Base-by-base conservation (phyloP, 2,888 invertebrate species). In the Marronus borbonicus region DNA sequence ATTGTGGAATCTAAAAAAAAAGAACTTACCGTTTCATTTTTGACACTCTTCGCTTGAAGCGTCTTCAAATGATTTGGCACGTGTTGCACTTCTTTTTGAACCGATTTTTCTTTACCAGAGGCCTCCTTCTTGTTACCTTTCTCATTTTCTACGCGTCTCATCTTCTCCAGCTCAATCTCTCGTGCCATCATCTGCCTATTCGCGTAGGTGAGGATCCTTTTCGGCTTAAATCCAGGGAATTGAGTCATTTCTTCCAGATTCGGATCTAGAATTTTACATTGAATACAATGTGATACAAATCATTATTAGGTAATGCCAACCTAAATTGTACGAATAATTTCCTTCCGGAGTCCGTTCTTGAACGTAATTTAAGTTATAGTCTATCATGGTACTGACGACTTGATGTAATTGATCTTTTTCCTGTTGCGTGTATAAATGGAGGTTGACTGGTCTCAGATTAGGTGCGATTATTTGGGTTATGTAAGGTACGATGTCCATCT, bases 361-460 rank as follows among this genome's bases (percentile, higher is more conserved):
- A 0, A 92, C 90, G 88, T 96, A 97, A 76, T 93, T 93, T 80
- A 98, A 89, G 79, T 97, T 97, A 88, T 97, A 96, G 86, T 96
- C 95, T 69, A 97, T 93, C 97, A 98, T 96, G 0, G 95, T 91
- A 81, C 93, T 91, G 12, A 98, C 94, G 39, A 97, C 93, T 36
- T 92, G 89, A 0, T 90, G 86, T 44, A 98, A 86, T 60, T 94
- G 92, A 14, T 90, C 90, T 72, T 93, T 93, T 88, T 97, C 97
- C 80, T 90, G 90, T 2, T 91, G 89, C 24, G 93, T 94, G 89
- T 94, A 96, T 72, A 97, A 87, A 90, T 96, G 93, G 79, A 87
- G 86, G 85, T 85, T 91, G 68, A 96, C 95, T 0, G 96, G 94
- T 70, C 96, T 90, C 60, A 97, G 89, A 24, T 90, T 89, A 0